Evolutionary conservation across 2,888 invertebrate genomes (phyloP), one percentile per base, ranked within the genome.

Genomic region (Cosmia trapezina): DNA sequence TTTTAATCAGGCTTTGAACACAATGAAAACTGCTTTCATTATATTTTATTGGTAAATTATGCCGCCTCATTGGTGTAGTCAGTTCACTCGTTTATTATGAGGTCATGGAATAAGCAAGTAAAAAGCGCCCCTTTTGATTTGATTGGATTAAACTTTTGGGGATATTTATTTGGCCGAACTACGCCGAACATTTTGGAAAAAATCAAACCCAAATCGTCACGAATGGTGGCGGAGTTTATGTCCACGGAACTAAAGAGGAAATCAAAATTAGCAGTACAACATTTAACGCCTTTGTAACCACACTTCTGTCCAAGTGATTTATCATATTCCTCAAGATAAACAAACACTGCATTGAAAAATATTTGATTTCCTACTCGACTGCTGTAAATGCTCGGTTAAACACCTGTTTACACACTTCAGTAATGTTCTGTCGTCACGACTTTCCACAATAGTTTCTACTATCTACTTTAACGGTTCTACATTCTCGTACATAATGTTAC

Each of bases 371-470:
- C 72, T 22, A 64, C 62, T 54, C 57, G 47, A 49, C 49, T 54
- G 51, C 28, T 74, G 65, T 80, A 63, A 83, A 75, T 60, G 68
- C 53, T 61, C 41, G 59, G 62, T 61, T 64, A 68, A 86, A 89
- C 89, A 90, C 79, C 87, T 90, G 89, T 88, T 81, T 78, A 90
- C 70, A 86, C 60, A 82, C 63, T 70, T 37, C 73, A 83, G 80
- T 84, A 84, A 86, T 81, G 78, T 64, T 71, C 63, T 88, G 83
- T 86, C 87, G 89, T 93, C 92, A 93, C 91, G 91, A 91, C 82
- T 89, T 88, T 88, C 76, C 63, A 89, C 77, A 83, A 84, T 83
- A 83, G 82, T 78, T 81, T 76, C 77, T 69, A 77, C 71, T 78
- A 73, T 73, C 68, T 54, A 63, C 37, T 53, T 71, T 67, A 64